These are phyloP conservation scores for Helicoverpa armigera DNA, from an alignment of 1,140 invertebrate species.

Conservation along the genomic window DNA sequence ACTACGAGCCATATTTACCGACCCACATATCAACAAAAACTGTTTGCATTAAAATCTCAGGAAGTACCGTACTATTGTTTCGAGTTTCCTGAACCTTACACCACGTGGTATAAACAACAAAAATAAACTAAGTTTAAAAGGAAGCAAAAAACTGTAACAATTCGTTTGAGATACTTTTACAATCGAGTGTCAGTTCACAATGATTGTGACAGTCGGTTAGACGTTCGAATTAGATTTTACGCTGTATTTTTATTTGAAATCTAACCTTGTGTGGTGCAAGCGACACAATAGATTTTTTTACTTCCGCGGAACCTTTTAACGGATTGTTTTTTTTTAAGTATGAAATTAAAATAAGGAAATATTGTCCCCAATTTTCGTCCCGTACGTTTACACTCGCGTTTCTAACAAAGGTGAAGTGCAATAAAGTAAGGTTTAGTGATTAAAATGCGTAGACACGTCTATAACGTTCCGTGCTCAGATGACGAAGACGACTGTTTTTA, in stretches of 20 bases:
- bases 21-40: conserved; percentile 10
- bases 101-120: conserved; percentile 18
- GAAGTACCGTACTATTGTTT: conserved; percentile 39
- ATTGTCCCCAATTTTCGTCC: neutral
- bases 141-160: conserved; percentile 24
- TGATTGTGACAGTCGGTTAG: conserved; percentile 25
- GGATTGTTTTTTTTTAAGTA: neutral
- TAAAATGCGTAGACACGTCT: conserved; percentile 68
- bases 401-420: conserved; percentile 21
- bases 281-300: no score
- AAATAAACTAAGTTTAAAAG: conserved; percentile 16
- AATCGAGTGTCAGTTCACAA: conserved; percentile 23
- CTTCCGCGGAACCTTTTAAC: no score
- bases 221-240: conserved; percentile 19
- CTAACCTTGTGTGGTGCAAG: no score
- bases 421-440: conserved; percentile 23
- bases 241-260: neutral
- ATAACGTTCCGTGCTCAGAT: conserved; percentile 56
- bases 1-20: conserved; percentile 15
- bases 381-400: neutral
- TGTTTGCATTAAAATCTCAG: conserved; percentile 32
- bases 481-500: conserved; percentile 65
- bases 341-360: neutral
- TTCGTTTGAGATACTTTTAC: conserved; percentile 13
- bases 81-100: conserved; percentile 20